phyloP scores from a whole-genome alignment of 2,888 invertebrate genomes.

The Seira sanloemensis region DNA sequence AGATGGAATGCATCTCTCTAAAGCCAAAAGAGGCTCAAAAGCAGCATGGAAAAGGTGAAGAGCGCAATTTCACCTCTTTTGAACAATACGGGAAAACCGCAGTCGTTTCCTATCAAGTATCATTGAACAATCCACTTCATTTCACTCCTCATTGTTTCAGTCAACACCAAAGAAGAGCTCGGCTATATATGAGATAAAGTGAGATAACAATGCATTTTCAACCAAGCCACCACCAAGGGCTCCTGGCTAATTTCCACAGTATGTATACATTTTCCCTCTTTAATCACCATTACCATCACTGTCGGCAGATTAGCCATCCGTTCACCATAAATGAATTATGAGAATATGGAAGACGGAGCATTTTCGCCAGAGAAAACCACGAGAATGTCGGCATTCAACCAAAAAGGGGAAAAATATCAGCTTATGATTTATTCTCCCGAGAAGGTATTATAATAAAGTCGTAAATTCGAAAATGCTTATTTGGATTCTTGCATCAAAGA shows the following conservation, averaged over 20 bases:
- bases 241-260: not conserved
- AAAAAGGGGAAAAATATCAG: not conserved
- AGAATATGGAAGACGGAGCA: not conserved
- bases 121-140: constrained; percentile 9
- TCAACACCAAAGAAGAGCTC: not conserved
- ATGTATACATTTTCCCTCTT: too few species aligned
- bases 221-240: not conserved
- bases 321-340: not conserved
- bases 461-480: not conserved
- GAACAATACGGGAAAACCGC: not conserved
- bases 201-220: not conserved
- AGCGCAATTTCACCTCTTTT: not conserved
- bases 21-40: not conserved
- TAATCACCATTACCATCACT: not conserved
- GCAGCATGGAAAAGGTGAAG: not conserved
- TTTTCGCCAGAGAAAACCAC: not conserved
- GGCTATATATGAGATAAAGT: not conserved
- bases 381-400: not conserved
- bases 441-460: not conserved
- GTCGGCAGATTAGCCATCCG: not conserved
- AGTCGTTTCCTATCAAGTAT: not conserved
- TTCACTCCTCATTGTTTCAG: not conserved
- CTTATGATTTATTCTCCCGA: not conserved
- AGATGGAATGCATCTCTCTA: not conserved
- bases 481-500: too few species aligned